Evolutionary conservation across 2,797 vertebrate genomes (phyloP), one percentile per base, ranked within the genome.

Genomic region (Phyllotis vaccarum): DNA sequence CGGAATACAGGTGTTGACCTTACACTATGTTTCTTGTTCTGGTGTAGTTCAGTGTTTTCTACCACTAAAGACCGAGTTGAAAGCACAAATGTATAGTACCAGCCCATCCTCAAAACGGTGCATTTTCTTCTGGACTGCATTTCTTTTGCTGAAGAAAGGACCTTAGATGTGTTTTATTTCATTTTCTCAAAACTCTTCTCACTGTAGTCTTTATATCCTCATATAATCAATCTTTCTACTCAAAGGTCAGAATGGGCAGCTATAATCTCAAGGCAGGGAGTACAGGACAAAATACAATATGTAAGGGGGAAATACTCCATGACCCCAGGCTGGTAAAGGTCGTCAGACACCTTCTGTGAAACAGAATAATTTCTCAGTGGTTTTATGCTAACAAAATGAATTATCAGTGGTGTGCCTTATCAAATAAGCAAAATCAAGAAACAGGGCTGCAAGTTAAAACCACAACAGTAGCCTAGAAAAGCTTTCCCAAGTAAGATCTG

Each of bases 321-420:
- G 95, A 97, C 94, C 95, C 80, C 64, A 96, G 95, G 70, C 46
- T 96, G 95, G 93, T 96, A 97, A 97, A 97, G 94, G 97, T 96
- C 95, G 93, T 89, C 80, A 89, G 89, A 95, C 81, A 96, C 93
- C 90, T 96, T 97, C 89, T 94, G 85, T 90, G 93, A 94, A 90
- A 90, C 83, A 93, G 91, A 72, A 90, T 96, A 95, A 93, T 93
- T 96, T 88, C 86, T 54, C 86, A 95, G 76, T 97, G 83, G 85
- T 76, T 91, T 95, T 96, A 96, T 95, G 89, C 94, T 96, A 96
- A 96, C 86, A 96, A 60, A 96, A 72, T 93, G 92, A 96, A 97
- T 96, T 96, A 90, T 60, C 76, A 37, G 82, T 93, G 91, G 52
- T 86, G 79, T 89, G 29, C 81, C 95, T 94, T 95, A 95, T 96